Evolutionary conservation across 2,888 invertebrate genomes (phyloP), one percentile per base, ranked within the genome.

Genomic region (Drosophila monieri): DNA sequence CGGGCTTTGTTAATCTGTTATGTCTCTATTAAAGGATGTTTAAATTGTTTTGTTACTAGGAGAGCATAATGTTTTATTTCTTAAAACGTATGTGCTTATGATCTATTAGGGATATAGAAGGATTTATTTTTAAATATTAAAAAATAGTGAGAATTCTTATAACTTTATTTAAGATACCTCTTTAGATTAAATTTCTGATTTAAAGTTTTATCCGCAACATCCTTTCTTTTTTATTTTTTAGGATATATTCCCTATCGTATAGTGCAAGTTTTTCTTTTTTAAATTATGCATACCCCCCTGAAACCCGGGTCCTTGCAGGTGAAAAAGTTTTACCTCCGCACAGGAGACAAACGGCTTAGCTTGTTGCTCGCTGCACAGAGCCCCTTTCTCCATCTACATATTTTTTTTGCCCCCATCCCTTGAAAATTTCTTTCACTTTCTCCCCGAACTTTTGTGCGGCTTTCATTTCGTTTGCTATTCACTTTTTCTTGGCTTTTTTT

Each of bases 281-380:
- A 60, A 60, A 37, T 60, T 37, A 60, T 60, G 59, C 44, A 60
- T 5, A 35, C 6, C 4, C 60, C 30, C 15, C n/a, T 32, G n/a
- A 25, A 15, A 2, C 10, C 39, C 14, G 18, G 12, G 12, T 1
- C n/a, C 15, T 1, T 25, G 30, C 30, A 9, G 12, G 15, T 10
- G 8, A 9, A 35, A 35, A 62, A 35, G 4, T 55, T 58, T 51
- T 3, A 35, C 27, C 12, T 25, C 46, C 39, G 21, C 35, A n/a
- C 21, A 30, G 18, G 9, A 25, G 21, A 1, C 43, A 44, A 43
- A 14, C 44, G 25, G 66, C 52, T 54, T 41, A 57, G 57, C 62
- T 51, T 62, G 52, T 60, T 60, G 58, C 59, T 56, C 18, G 47
- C 25, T 61, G 62, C 62, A 65, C 48, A 43, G 23, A 10, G 15